Conservation (phyloP, 2,888 invertebrate genomes). For the Eilema caniola region DNA sequence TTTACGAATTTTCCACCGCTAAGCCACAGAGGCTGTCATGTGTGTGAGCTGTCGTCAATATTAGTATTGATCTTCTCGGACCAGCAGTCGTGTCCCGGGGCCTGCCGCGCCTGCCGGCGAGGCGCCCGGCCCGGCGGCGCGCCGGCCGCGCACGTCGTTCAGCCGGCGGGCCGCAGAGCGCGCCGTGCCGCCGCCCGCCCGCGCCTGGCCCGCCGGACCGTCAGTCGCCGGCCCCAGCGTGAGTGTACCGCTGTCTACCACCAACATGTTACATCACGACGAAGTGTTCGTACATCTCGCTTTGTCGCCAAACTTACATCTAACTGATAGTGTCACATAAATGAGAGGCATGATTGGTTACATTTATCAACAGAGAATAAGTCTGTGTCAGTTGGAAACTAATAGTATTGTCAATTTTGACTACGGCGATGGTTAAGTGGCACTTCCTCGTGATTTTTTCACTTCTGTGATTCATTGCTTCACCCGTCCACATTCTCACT, state of each 20-base stretch:
- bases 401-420: no score
- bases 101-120: slow-evolving; percentile 13
- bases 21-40: no score
- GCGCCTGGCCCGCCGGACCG: slow-evolving; percentile 73
- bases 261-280: background rate
- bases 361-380: background rate
- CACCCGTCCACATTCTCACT: background rate
- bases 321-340: no score
- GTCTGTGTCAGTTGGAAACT: no score
- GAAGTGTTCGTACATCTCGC: background rate
- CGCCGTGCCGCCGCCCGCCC: slow-evolving; percentile 64
- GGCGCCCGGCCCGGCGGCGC: slow-evolving; percentile 31
- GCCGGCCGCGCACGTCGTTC: slow-evolving; percentile 70
- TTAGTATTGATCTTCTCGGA: background rate
- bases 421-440: background rate
- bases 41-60: no score
- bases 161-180: slow-evolving; percentile 54
- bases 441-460: background rate
- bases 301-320: no score
- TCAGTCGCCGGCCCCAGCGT: background rate
- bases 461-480: background rate
- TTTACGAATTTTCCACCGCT: no score
- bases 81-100: background rate
- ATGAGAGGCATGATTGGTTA: background rate
- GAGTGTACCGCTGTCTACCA: background rate